Base-by-base conservation (phyloP, 2,797 vertebrate genomes). In the Poeciliopsis turneri region DNA sequence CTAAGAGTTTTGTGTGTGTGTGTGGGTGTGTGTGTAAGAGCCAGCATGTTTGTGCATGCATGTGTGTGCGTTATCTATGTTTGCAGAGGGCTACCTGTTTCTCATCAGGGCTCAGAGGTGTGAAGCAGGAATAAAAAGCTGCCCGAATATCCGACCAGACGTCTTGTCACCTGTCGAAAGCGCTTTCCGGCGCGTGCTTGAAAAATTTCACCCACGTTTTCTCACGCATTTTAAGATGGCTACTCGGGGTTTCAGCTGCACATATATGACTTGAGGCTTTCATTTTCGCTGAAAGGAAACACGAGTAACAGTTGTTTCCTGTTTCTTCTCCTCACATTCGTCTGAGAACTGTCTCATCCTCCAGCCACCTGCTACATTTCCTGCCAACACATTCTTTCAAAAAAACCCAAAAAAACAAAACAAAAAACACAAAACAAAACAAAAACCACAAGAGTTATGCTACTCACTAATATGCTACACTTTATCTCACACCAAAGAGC, bases 31-130 rank as follows among this genome's bases (percentile, higher is more conserved):
- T 88, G 66, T 89, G 49, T 73, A 66, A 79, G 64, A 69, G 76
- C 30, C 80, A 76, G 75, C 82, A 87, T 90, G 88, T 91, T 85
- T 84, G 81, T 87, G 88, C 88, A 83, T 88, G 86, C 87, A 89
- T 90, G 86, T 83, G 78, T 80, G 46, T 82, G 78, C 51, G 25
- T 51, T 61, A 71, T 78, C 55, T 79, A 70, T 82, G 83, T 85
- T 75, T 86, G 84, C 80, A 71, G 79, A 82, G 85, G 82, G 83
- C 74, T 84, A 78, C 77, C 76, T 79, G 81, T 91, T 78, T 89
- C 79, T 90, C 86, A 87, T 84, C 75, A 49, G 89, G 92, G 85
- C 92, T 94, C 91, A 91, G 90, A 91, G 87, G 89, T 90, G 82
- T 85, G 89, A 86, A 90, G 85, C 81, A 87, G 86, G 87, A 89